Conservation (phyloP, 2,797 vertebrate genomes). For the Brachyalestes nurse region DNA sequence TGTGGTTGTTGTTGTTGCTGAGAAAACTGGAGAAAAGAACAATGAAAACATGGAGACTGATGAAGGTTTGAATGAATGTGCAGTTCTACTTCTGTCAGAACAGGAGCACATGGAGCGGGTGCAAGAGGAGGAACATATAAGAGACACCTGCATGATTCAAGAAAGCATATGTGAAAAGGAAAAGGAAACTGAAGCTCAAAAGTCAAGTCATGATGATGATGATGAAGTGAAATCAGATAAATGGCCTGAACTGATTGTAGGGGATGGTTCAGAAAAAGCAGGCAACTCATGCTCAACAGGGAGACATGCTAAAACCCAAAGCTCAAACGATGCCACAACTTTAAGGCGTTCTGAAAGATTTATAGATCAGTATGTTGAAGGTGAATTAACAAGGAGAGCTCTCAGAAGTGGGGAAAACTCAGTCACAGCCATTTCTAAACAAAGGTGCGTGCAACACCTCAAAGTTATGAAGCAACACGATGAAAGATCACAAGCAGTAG, state of each 20-base stretch:
- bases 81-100: slow-evolving; percentile 77
- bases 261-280: not conserved
- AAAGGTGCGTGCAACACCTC: not conserved
- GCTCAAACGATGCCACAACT: slow-evolving; percentile 9
- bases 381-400: not conserved
- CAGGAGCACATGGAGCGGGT: slow-evolving; percentile 23
- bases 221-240: not conserved
- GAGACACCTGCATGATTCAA: not conserved
- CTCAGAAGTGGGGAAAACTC: slow-evolving; percentile 12
- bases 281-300: not conserved
- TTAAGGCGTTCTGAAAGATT: slow-evolving; percentile 9
- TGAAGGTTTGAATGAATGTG: slow-evolving; percentile 64
- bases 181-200: slow-evolving; percentile 34
- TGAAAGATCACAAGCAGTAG: not conserved
- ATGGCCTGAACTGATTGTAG: not conserved
- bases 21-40: slow-evolving; percentile 66
- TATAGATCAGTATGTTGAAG: slow-evolving; percentile 16
- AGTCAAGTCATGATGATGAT: not conserved
- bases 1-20: slow-evolving; percentile 5
- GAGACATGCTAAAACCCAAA: not conserved
- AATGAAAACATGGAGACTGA: slow-evolving; percentile 64
- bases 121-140: not conserved
- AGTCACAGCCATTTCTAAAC: slow-evolving; percentile 8
- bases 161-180: slow-evolving; percentile 26
- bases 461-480: slow-evolving; percentile 6